Base-by-base conservation (phyloP, 2,888 invertebrate genomes). In the Glaucopsyche alexis region DNA sequence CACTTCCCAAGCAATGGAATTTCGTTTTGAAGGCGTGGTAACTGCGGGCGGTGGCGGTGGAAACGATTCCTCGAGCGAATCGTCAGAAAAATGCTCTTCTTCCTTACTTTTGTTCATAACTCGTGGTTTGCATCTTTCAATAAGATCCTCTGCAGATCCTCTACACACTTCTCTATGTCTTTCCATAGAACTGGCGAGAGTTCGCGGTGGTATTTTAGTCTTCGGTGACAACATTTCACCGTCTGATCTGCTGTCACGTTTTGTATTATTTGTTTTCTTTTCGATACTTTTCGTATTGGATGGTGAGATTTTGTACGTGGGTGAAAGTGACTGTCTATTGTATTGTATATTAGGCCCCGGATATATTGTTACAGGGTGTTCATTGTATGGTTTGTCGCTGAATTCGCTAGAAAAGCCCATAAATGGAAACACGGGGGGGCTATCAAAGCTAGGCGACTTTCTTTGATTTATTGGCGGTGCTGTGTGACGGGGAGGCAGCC, bases 1-100 rank as follows among this genome's bases (percentile, higher is more conserved):
- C 77, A 97, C 97, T 93, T 97, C 97, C 97, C 97, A 97, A 77
- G 97, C 97, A 79, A 97, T 96, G 84, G 97, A 96, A 84, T 96
- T 95, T 81, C 96, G 94, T 91, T 96, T 96, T 83, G 95, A 95
- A 80, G 94, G 94, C 77, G 94, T 94, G 75, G 87, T 87, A 79
- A 86, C 88, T 74, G 91, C 88, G 52, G 94, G 94, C 79, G 94
- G 93, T 76, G 94, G 95, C 66, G 95, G 95, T 60, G 95, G 96
- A 78, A 96, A 93, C 81, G 95, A 93, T 83, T 96, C 96, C 87
- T 97, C 97, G 77, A 97, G 88, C 19, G 97, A 97, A 87, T 97
- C 97, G 85, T 97, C 97, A 40, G 97, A 97, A 87, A 97, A 97
- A 81, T 95, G 95, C 77, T 93, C 93, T 78, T 91, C 93, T 81